These are phyloP conservation scores for Ptiloglossa arizonensis DNA, from an alignment of 1,140 invertebrate species.

Conservation along the genomic window DNA sequence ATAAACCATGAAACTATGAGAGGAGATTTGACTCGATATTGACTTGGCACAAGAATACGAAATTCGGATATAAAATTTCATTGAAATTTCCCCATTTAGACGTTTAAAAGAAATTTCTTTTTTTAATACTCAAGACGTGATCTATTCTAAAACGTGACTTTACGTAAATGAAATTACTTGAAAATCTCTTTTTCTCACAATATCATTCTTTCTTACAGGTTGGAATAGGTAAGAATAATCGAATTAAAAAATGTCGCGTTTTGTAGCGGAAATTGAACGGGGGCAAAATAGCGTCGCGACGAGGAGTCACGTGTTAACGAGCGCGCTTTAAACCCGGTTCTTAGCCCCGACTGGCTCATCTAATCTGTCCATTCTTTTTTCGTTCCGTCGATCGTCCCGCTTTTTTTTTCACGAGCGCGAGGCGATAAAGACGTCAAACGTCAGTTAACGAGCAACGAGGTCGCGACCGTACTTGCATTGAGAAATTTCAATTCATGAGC, in stretches of 20 bases:
- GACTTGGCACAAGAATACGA: too few relatives aligned
- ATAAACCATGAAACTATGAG: too few relatives aligned
- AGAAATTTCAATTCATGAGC: constrained; percentile 65
- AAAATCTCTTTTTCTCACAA: too few relatives aligned
- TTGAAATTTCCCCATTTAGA: too few relatives aligned
- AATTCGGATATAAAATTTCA: too few relatives aligned
- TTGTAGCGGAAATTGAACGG: constrained; percentile 10
- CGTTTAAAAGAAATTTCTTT: too few relatives aligned
- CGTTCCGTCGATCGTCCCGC: constrained; percentile 9
- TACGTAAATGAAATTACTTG: too few relatives aligned
- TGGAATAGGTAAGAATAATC: too few relatives aligned
- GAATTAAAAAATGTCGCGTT: not conserved
- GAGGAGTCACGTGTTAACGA: constrained; percentile 44
- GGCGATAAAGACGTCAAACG: constrained; percentile 57
- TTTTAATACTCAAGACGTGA: too few relatives aligned
- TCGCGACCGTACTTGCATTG: constrained; percentile 57
- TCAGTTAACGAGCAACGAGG: constrained; percentile 42
- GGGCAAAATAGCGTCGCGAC: constrained; percentile 10
- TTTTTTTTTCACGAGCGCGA: constrained; percentile 12
- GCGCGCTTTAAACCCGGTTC: constrained; percentile 26
- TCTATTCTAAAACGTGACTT: too few relatives aligned
- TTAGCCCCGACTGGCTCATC: constrained; percentile 36
- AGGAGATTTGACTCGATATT: too few relatives aligned
- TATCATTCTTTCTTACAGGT: too few relatives aligned
- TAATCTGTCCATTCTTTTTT: constrained; percentile 40